Evolutionary conservation across 2,888 invertebrate species (phyloP).

Genomic region (Sinelater perroti): DNA sequence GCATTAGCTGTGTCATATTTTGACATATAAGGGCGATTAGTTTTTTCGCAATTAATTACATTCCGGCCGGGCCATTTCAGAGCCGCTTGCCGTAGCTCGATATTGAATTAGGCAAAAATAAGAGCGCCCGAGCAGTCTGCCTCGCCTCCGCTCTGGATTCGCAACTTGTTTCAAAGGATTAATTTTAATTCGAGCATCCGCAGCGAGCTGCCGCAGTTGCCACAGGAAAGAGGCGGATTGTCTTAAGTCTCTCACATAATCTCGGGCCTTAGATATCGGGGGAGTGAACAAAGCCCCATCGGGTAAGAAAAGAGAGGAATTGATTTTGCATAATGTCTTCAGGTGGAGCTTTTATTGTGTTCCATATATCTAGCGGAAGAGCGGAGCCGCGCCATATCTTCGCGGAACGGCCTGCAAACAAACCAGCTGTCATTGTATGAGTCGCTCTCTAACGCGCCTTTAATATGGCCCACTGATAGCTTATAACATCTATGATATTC

Average conservation of each 20-base stretch:
- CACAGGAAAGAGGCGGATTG: slow-evolving; percentile 46
- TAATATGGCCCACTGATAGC: slow-evolving; percentile 53
- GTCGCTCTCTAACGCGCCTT: slow-evolving; percentile 56
- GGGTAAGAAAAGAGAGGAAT: slow-evolving; percentile 56
- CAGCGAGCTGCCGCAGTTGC: slow-evolving; percentile 41
- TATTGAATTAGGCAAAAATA: too few species aligned
- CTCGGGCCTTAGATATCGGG: slow-evolving; percentile 53
- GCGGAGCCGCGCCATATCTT: slow-evolving; percentile 54
- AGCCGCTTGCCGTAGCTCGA: too few species aligned
- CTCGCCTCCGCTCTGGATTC: slow-evolving; percentile 20
- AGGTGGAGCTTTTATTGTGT: slow-evolving; percentile 62
- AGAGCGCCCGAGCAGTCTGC: too few species aligned
- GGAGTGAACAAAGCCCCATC: slow-evolving; percentile 55
- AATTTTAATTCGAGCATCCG: slow-evolving; percentile 38
- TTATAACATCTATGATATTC: slow-evolving; percentile 35
- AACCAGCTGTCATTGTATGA: slow-evolving; percentile 59
- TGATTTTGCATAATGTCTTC: slow-evolving; percentile 65
- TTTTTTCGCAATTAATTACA: too few species aligned
- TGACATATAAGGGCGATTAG: too few species aligned
- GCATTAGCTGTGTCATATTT: too few species aligned
- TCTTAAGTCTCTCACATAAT: slow-evolving; percentile 58
- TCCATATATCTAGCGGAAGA: slow-evolving; percentile 60
- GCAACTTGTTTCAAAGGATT: slow-evolving; percentile 32
- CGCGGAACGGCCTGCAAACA: slow-evolving; percentile 59
- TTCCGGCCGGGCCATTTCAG: too few species aligned